These are phyloP conservation scores for Orgyia antiqua DNA, from an alignment of 2,888 invertebrate species.

Conservation along the genomic window DNA sequence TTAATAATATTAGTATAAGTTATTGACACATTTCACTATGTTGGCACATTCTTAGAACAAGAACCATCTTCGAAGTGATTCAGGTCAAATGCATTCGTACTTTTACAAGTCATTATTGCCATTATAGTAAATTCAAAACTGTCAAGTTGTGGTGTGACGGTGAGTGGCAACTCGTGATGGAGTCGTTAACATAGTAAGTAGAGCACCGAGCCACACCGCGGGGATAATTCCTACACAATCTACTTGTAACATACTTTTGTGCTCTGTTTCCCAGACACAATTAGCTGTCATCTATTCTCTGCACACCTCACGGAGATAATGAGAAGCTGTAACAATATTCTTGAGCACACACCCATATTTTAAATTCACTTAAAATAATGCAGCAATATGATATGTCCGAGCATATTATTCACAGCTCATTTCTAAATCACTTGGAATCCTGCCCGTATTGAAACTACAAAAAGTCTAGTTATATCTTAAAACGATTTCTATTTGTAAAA, in stretches of 20 bases:
- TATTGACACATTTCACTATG: no score
- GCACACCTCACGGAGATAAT: constrained; percentile 6
- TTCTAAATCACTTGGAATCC: constrained; percentile 18
- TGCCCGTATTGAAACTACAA: constrained; percentile 19
- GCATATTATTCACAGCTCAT: constrained; percentile 18
- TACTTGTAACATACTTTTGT: constrained; percentile 39
- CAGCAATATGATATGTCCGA: constrained; percentile 14
- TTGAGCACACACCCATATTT: constrained; percentile 8
- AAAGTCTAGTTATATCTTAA: constrained; percentile 1
- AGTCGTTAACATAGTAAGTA: constrained; percentile 46
- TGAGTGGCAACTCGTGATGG: no score
- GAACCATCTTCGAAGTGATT: no score
- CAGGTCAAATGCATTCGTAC: constrained; percentile 24
- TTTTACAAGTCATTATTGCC: constrained; percentile 10
- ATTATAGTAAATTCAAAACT: constrained; percentile 5
- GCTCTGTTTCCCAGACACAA: constrained; percentile 62
- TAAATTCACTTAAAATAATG: constrained; percentile 6
- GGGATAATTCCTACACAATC: constrained; percentile 42
- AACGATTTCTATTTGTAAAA: background rate
- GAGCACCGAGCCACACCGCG: constrained; percentile 42
- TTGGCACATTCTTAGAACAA: no score
- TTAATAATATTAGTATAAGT: no score
- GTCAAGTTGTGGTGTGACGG: constrained; percentile 8
- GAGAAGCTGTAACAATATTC: constrained; percentile 8
- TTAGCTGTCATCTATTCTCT: constrained; percentile 23